A percentile compares a stretch with the other conserved stretches of the same genome.
Evolutionary conservation across 2,888 invertebrate genomes (phyloP).

Genomic region (Oasisia sp.): DNA sequence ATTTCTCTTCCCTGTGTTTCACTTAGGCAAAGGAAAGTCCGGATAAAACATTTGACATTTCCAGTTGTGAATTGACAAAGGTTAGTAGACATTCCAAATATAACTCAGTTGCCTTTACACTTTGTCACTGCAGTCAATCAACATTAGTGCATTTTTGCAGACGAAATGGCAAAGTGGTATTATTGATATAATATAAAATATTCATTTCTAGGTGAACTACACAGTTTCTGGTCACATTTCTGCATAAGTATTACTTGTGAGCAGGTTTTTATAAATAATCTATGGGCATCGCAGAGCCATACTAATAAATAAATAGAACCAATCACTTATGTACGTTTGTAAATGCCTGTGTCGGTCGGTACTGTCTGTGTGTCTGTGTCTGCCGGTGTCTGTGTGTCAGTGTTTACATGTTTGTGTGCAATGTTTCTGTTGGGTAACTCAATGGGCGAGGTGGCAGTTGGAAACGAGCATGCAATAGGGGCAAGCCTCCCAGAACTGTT

Average conservation of each 20-base stretch:
- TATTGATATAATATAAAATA: not conserved
- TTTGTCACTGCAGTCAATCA: not conserved
- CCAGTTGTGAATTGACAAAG: constrained; percentile 21
- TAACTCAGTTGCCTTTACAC: not conserved
- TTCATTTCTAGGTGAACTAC: not conserved
- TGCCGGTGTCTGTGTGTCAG: too few relatives aligned
- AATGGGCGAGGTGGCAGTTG: too few relatives aligned
- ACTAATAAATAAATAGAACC: too few relatives aligned
- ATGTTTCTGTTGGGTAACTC: too few relatives aligned
- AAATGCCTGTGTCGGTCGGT: too few relatives aligned
- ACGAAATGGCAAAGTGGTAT: not conserved
- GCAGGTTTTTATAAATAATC: too few relatives aligned
- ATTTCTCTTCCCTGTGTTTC: not conserved
- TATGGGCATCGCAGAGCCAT: too few relatives aligned
- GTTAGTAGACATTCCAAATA: not conserved
- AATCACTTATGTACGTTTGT: too few relatives aligned
- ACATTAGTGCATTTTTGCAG: not conserved
- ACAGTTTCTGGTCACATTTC: not conserved
- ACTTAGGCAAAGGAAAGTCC: not conserved
- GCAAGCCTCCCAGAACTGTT: too few relatives aligned
- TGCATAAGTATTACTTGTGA: not conserved
- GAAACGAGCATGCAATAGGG: too few relatives aligned
- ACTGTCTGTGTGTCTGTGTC: too few relatives aligned
- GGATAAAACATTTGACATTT: constrained; percentile 21
- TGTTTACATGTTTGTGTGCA: too few relatives aligned